phyloP scores from a whole-genome alignment of 2,113 vertebrate genomes.

The Agapornis roseicollis region DNA sequence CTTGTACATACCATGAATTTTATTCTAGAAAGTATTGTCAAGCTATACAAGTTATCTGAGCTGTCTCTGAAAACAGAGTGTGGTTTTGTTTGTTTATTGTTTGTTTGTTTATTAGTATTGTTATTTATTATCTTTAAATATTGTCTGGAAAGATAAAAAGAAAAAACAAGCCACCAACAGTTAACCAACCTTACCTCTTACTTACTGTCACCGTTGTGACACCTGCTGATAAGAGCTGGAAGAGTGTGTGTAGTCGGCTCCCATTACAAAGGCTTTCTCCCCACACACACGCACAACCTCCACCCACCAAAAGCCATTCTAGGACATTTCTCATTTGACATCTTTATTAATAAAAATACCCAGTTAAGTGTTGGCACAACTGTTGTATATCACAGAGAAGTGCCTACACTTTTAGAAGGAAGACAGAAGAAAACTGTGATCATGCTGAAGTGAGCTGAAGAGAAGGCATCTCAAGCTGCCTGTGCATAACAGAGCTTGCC shows the following conservation, averaged over 20 bases:
- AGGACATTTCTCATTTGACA: background rate
- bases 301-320: too few species aligned
- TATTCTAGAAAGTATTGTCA: background rate
- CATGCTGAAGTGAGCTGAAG: too few species aligned
- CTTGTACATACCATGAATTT: background rate
- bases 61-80: background rate
- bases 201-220: background rate
- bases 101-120: background rate
- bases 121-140: background rate
- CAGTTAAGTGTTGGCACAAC: background rate
- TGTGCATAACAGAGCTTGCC: too few species aligned
- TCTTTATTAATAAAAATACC: background rate
- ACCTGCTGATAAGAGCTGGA: conserved; percentile 28
- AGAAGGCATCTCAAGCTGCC: background rate
- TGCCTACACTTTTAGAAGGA: background rate
- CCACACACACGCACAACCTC: too few species aligned
- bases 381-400: background rate
- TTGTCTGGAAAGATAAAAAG: background rate
- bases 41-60: background rate
- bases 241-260: background rate
- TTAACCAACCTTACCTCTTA: background rate
- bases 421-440: background rate
- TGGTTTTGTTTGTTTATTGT: too few species aligned
- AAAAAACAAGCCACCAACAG: too few species aligned
- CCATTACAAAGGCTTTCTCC: background rate